Evolutionary conservation across 2,888 invertebrate species (phyloP), one percentile per base, ranked within the genome.

Genomic region (Biston betularia): DNA sequence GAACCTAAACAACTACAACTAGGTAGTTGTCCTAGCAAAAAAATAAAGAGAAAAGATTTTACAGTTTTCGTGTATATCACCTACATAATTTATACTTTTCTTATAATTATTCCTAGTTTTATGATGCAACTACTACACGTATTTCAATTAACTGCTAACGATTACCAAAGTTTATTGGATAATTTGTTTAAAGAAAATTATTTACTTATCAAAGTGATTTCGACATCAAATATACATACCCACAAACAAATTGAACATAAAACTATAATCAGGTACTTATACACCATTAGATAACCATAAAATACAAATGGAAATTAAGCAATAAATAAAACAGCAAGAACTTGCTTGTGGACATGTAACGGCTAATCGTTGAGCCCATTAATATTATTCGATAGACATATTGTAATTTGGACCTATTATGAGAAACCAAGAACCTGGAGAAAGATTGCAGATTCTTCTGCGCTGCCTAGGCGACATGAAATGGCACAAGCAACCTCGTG

Each of bases 301-400:
- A 68, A 69, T 65, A 65, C 63, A 57, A 73, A 73, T 73, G 75
- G 70, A 75, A 72, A 77, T 76, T 65, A 71, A 78, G 74, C 58
- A 68, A 76, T 80, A 75, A 78, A 79, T 78, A 79, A 72, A 71
- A 67, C 65, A 68, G 69, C 62, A 70, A 73, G 69, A 70, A 72
- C 67, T 65, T 65, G 69, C 69, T 64, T 48, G 71, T 65, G 63
- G 75, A 71, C 77, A 79, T 66, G 72, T 75, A 75, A 68, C 65
- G 69, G 64, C 70, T 78, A 78, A 80, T 81, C 75, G 78, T 52
- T 57, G 69, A 63, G 63, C 65, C 72, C 71, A 78, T 80, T 78
- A 78, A 75, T 69, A 75, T 80, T 61, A 63, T 55, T 55, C 62
- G 65, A 69, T 72, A 52, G 46, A 33, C 34, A 56, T 4, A 38